Evolutionary conservation across 30 jellyfish, hydroid and myxozoan species (phyloP), one percentile per base, ranked within the genome.

Genomic region (Cassiopea andromeda): DNA sequence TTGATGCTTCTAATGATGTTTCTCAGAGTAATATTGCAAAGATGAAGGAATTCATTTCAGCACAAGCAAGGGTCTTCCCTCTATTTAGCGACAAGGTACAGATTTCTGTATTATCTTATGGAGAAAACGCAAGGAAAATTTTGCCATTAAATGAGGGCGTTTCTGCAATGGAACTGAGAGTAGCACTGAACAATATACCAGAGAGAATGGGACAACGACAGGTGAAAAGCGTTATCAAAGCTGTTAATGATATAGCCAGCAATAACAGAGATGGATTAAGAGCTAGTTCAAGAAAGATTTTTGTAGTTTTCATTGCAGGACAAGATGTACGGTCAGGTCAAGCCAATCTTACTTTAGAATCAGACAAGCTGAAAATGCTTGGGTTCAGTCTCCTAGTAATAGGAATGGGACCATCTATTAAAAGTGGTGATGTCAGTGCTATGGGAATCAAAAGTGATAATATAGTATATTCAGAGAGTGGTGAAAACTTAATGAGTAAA

Each of bases 1-100:
- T 60, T 8, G 97, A 90, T 70, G 77, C 94, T 67, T 90, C 97
- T 1, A 70, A 81, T 57, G 85, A 82, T 46, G 85, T 90, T 2
- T 13, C 85, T n/a, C 73, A 74, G 7, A 12, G 44, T 16, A 46
- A 80, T 48, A 44, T 92, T 89, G 67, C 50, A 13, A 66, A 66
- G 38, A 83, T 90, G 46, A 70, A 57, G 14, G 74, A 69, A 16
- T 82, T 64, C 64, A 90, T 81, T 46, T 48, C 69, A 44, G 69
- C 68, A 10, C 79, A n/a, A 48, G 83, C 61, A 1, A 75, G 69
- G 45, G 75, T 46, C 66, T 77, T 18, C 27, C 69, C 77, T 16
- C 44, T 82, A 7, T 90, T 90, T 3, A 58, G 54, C 44, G 64
- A 59, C 45, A 75, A 82, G 14, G 49, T 46, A 13, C 64, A 93